phyloP scores from a whole-genome alignment of 2,888 invertebrate genomes.

The Microplitis manilae region DNA sequence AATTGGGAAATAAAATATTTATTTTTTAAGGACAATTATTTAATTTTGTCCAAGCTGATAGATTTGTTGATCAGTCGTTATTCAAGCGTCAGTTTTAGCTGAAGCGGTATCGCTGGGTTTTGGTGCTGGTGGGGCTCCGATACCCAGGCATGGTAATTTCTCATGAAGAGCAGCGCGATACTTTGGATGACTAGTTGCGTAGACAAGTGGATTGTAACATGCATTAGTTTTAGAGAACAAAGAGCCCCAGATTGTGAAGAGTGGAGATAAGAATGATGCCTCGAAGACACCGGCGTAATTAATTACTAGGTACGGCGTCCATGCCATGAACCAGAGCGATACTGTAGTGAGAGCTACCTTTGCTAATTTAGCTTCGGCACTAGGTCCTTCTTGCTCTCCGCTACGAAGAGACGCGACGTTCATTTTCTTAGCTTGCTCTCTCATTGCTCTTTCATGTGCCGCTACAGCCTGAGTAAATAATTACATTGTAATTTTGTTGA shows the following conservation, averaged over 20 bases:
- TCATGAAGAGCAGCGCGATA: slow-evolving; percentile 83
- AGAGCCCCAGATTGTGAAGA: slow-evolving; percentile 91
- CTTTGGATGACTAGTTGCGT: slow-evolving; percentile 90
- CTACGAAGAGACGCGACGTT: slow-evolving; percentile 76
- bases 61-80: slow-evolving; percentile 77
- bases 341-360: slow-evolving; percentile 83
- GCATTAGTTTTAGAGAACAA: slow-evolving; percentile 94
- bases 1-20: no score
- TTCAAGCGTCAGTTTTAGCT: slow-evolving; percentile 76
- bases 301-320: slow-evolving; percentile 91
- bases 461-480: slow-evolving; percentile 72
- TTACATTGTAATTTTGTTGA: slow-evolving; percentile 2
- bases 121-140: slow-evolving; percentile 73
- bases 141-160: slow-evolving; percentile 84
- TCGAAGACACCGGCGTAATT: slow-evolving; percentile 87
- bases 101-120: slow-evolving; percentile 76
- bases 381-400: slow-evolving; percentile 73
- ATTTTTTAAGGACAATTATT: neutral
- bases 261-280: slow-evolving; percentile 81
- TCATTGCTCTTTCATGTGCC: slow-evolving; percentile 75
- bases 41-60: slow-evolving; percentile 62
- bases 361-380: slow-evolving; percentile 76
- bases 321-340: slow-evolving; percentile 91
- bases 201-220: slow-evolving; percentile 92
- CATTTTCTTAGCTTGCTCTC: slow-evolving; percentile 79